Evolutionary conservation across 2,797 vertebrate species (phyloP), one percentile per base, ranked within the genome.

Genomic region (Protosalanx chinensis): DNA sequence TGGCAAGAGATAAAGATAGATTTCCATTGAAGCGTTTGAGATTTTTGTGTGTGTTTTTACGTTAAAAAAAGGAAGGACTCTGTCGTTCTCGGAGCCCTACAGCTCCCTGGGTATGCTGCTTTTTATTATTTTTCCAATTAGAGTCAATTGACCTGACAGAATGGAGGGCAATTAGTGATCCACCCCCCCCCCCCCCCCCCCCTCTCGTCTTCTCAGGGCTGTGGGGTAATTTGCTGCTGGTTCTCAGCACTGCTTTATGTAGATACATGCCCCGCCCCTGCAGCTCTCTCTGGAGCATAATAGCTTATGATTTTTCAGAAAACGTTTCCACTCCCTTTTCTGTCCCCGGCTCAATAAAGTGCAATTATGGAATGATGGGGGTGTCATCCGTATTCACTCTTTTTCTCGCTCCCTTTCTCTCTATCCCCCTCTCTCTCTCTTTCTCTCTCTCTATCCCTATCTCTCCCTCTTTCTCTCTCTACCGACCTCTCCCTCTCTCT

Each of bases 131-230:
- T 98, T 96, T 96, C 95, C 95, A 96, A 97, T 97, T 97, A 97
- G 95, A 97, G 95, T 97, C 96, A 97, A 98, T 97, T 97, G 96
- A 97, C 96, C 96, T 97, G 96, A 98, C 96, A 97, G 96, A 98
- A 97, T 97, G 95, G 95, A 96, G 95, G 95, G 94, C 95, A 98
- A 97, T 98, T 97, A 97, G 95, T 94, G 94, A 96, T 96, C 95
- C 58, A 7, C 58, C 87, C 87, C 88, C 88, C 58, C 20, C 58
- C 87, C n/a, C n/a, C n/a, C 88, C 58, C 20, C 58, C 87, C 87
- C 88, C 88, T 86, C 87, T 88, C 29, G 18, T 13, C 53, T 85
- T 95, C 88, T 89, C 93, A 93, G 96, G 95, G 95, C 96, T 94
- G 93, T 94, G 90, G 95, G 94, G 94, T 97, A 97, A 98, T 97